Base-by-base conservation (phyloP, 2,888 invertebrate species). In the Mechanitis messenoides region DNA sequence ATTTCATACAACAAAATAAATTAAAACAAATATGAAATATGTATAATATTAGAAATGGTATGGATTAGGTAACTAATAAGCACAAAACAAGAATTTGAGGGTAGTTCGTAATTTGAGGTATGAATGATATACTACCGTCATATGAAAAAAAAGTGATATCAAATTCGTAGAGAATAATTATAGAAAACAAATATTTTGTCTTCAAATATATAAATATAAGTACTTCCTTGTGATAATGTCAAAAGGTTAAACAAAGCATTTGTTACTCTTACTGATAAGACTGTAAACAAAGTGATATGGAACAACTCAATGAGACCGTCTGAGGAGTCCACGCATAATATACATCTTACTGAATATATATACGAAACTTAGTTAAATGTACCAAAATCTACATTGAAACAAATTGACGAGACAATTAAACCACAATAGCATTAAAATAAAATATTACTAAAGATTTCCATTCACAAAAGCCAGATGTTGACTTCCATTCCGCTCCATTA, bases 211-310 rank as follows among this genome's bases (percentile, higher is more conserved):
- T 50, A 50, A 50, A 50, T 50, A 50, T 50, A 2, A 2, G 9
- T 50, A 31, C n/a, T 50, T 50, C 50, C 50, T 50, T 50, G 11
- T 50, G 47, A 60, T 53, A 63, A 61, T 59, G 63, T 61, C 56
- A 65, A 59, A 65, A 63, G 65, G 63, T 56, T 60, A 55, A 54
- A 59, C 63, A 55, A 54, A 61, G 63, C 65, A 63, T 59, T 61
- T 59, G 59, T 53, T 55, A 45, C 7, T 54, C 60, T 53, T 42
- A 45, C 4, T 55, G 65, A 65, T 63, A 65, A 63, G 54, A 59
- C 31, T 55, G 61, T 65, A 63, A 63, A 61, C 59, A 63, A 53
- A 60, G 20, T 46, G 61, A 65, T 65, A 63, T 35, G 20, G 45
- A 50, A 47, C 59, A 55, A 56, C 28, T 63, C 59, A 63, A 60